These are phyloP conservation scores for Drosophila pseudoobscura DNA, from an alignment of 1,140 invertebrate genomes.

Conservation along the genomic window DNA sequence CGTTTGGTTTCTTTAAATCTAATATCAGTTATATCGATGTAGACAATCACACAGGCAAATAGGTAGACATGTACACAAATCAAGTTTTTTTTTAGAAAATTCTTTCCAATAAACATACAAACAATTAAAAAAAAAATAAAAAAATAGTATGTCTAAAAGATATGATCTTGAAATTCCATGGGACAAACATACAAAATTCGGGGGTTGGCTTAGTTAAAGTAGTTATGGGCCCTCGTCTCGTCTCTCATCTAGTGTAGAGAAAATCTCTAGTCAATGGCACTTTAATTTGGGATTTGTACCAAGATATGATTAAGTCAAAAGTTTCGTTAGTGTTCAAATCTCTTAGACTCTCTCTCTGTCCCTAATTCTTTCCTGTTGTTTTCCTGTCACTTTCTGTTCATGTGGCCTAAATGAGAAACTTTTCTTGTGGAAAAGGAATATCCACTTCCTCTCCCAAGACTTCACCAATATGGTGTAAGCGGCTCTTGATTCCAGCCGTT, in stretches of 20 bases:
- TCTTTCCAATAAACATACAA: constrained; percentile 62
- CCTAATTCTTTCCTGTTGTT: constrained; percentile 9
- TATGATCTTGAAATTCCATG: constrained; percentile 55
- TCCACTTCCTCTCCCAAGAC: constrained; percentile 15
- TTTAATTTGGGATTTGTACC: constrained; percentile 1
- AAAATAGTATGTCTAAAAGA: constrained; percentile 33
- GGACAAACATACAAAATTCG: constrained; percentile 46
- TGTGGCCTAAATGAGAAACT: constrained; percentile 54
- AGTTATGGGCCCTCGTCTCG: constrained; percentile 37
- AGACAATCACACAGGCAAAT: constrained; percentile 78
- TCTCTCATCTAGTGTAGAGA: constrained; percentile 13
- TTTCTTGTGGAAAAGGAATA: constrained; percentile 9
- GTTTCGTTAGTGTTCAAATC: constrained; percentile 39
- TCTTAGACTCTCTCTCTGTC: constrained; percentile 52
- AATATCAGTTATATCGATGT: constrained; percentile 71
- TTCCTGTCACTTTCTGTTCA: constrained; percentile 31
- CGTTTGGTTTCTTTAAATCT: constrained; percentile 50
- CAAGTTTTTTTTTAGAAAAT: constrained; percentile 27
- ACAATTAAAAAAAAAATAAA: constrained; percentile 26
- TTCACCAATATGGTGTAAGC: constrained; percentile 79
- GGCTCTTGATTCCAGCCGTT: constrained; percentile 57
- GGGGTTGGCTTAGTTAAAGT: constrained; percentile 57
- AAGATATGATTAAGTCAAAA: constrained; percentile 25
- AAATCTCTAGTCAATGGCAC: constrained; percentile 61
- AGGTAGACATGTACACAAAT: constrained; percentile 58